phyloP scores from a whole-genome alignment of 2,113 vertebrate genomes.

The Anhinga rufa region DNA sequence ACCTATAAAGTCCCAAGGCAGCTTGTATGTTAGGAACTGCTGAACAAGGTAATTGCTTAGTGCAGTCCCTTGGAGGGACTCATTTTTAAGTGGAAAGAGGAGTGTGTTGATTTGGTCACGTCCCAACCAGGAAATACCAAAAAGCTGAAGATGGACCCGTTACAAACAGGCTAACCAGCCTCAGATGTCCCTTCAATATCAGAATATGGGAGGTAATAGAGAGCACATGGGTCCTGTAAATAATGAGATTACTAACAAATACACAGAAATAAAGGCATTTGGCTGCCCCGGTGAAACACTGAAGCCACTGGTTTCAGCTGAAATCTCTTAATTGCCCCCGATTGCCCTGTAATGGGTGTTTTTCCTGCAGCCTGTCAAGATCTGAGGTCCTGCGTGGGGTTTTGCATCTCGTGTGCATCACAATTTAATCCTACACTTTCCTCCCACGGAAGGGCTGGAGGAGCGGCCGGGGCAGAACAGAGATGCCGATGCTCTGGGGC shows the following conservation, averaged over 20 bases:
- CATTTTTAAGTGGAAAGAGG: neutral
- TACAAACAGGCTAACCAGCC: conserved; percentile 50
- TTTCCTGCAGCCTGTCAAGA: neutral
- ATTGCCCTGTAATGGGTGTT: neutral
- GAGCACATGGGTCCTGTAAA: conserved; percentile 47
- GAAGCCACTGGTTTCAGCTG: neutral
- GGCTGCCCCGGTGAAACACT: neutral
- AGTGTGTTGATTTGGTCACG: neutral
- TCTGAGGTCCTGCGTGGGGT: neutral
- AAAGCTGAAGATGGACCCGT: conserved; percentile 21
- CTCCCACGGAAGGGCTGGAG: neutral
- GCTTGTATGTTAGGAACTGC: neutral
- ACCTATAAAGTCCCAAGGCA: neutral
- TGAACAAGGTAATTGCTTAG: neutral
- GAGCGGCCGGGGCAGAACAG: neutral
- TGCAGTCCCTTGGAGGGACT: neutral
- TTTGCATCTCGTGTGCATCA: neutral
- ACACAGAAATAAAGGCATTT: neutral
- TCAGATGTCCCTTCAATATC: conserved; percentile 51
- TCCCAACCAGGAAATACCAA: conserved; percentile 51
- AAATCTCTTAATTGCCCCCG: neutral
- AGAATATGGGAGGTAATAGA: conserved; percentile 23
- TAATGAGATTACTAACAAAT: conserved; percentile 50
- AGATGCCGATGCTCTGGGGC: neutral
- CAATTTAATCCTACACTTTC: neutral